A percentile compares a stretch with the other conserved stretches of the same genome.
Evolutionary conservation across 2,113 vertebrate genomes (phyloP).

Genomic region (Phyllostomus hastatus): DNA sequence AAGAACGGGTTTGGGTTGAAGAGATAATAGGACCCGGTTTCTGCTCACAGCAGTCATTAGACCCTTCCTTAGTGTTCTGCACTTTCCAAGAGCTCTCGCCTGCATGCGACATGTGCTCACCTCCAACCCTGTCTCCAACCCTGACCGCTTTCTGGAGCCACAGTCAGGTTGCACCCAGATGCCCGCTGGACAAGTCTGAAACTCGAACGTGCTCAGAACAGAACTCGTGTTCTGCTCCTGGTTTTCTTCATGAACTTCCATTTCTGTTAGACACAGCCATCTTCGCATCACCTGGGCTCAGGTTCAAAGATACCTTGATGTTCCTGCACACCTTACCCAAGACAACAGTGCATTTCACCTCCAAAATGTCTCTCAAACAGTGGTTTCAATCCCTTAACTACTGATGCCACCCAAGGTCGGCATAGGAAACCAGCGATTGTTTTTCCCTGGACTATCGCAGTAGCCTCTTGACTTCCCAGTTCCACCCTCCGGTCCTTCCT

Average conservation of each 20-base stretch:
- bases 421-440: background rate
- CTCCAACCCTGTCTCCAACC: background rate
- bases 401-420: background rate
- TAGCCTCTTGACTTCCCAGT: background rate
- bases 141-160: background rate
- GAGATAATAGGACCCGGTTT: background rate
- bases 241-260: background rate
- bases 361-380: background rate
- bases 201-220: background rate
- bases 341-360: background rate
- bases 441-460: background rate
- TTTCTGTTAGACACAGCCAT: background rate
- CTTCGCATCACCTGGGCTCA: background rate
- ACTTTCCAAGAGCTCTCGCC: background rate
- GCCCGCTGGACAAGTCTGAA: background rate
- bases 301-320: background rate
- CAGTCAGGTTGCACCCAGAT: background rate
- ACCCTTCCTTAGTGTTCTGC: background rate
- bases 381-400: background rate
- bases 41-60: background rate
- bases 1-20: background rate
- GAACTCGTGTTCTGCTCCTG: background rate
- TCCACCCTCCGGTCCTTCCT: background rate
- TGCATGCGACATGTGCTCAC: background rate
- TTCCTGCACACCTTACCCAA: background rate